Conservation (phyloP, 2,113 vertebrate genomes). For the Leptodactylus fuscus region DNA sequence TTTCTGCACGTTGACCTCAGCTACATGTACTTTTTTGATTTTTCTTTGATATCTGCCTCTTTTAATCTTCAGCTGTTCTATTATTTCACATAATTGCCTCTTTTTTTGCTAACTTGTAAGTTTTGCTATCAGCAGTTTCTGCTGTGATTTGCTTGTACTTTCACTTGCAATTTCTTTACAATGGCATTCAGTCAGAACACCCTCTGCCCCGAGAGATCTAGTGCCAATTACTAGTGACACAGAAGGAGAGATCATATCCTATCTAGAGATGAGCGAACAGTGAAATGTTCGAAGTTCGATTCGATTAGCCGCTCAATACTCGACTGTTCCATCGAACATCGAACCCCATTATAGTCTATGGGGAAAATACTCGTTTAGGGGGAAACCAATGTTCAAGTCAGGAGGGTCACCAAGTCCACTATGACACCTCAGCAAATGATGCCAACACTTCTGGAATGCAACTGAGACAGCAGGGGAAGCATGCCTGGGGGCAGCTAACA, state of each 20-base stretch:
- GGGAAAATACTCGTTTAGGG: too few relatives aligned
- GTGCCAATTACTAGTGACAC: not conserved
- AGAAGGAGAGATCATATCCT: not conserved
- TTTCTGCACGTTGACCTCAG: not conserved
- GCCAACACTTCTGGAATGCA: too few relatives aligned
- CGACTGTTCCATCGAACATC: too few relatives aligned
- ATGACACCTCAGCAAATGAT: too few relatives aligned
- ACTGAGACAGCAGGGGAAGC: too few relatives aligned
- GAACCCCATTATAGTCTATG: too few relatives aligned
- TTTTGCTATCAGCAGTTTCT: not conserved
- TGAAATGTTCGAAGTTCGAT: too few relatives aligned
- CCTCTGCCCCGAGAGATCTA: not conserved
- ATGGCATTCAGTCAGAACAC: not conserved
- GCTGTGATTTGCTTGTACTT: not conserved
- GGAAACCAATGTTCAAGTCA: too few relatives aligned
- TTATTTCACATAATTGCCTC: constrained; percentile 17
- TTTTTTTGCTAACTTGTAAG: not conserved
- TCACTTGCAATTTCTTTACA: not conserved
- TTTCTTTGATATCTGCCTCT: not conserved
- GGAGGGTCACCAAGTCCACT: too few relatives aligned
- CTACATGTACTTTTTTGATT: not conserved
- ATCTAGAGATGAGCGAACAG: too few relatives aligned
- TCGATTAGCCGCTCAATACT: too few relatives aligned
- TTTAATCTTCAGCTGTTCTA: not conserved
- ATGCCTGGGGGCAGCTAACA: too few relatives aligned